phyloP scores from a whole-genome alignment of 2,113 vertebrate genomes.

The Bagarius yarrelli region DNA sequence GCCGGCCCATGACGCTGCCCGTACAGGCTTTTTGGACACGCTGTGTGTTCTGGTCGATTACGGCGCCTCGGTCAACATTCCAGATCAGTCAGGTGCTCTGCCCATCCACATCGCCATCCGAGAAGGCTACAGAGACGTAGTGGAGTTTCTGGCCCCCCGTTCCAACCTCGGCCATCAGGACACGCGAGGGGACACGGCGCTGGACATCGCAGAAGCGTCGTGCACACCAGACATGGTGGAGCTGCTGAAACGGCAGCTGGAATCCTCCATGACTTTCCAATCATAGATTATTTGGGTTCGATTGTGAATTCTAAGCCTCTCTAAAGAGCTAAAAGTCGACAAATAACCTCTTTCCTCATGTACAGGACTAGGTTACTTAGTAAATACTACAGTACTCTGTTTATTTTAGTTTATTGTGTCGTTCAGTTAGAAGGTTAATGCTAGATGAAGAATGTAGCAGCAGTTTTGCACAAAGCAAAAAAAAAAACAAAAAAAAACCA shows the following conservation, averaged over 20 bases:
- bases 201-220: conserved; percentile 73
- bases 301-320: not conserved
- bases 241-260: conserved; percentile 60
- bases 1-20: conserved; percentile 82
- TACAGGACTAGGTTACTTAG: conserved; percentile 22
- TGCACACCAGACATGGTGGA: conserved; percentile 65
- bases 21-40: conserved; percentile 84
- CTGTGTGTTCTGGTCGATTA: conserved; percentile 78
- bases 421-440: conserved; percentile 54
- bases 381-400: conserved; percentile 26
- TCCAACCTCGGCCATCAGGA: conserved; percentile 78
- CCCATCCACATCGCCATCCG: conserved; percentile 82
- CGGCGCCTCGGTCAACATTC: conserved; percentile 77
- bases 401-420: conserved; percentile 26
- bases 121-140: conserved; percentile 76
- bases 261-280: conserved; percentile 61
- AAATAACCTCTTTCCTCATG: conserved; percentile 12
- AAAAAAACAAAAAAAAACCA: conserved; percentile 34
- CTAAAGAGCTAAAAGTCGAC: conserved; percentile 6
- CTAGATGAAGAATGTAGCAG: conserved; percentile 66
- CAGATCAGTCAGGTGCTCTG: conserved; percentile 73
- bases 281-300: not conserved
- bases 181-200: conserved; percentile 70
- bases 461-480: conserved; percentile 75
- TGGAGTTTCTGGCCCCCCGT: conserved; percentile 75